A percentile compares a stretch with the other conserved stretches of the same genome.
Conservation (phyloP, 1,140 invertebrate genomes). For the Drosophila pruinosa region DNA sequence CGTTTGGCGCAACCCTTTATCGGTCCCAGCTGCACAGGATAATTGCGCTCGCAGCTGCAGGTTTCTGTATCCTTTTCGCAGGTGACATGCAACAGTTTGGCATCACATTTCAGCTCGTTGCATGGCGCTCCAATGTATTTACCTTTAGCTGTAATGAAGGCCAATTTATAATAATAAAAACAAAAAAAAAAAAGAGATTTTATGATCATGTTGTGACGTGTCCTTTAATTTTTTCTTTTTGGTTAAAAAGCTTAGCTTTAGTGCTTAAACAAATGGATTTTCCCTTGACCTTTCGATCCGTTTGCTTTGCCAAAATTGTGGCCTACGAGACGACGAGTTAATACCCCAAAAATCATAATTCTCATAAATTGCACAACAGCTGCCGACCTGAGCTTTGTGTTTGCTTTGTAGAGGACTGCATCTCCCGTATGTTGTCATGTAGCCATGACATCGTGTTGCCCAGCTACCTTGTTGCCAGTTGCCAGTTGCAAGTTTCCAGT, state of each 20-base stretch:
- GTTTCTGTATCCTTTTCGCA: slow-evolving; percentile 87
- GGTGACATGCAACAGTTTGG: slow-evolving; percentile 88
- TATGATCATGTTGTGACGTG: not conserved
- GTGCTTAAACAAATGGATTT: no score
- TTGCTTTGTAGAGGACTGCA: not conserved
- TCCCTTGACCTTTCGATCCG: slow-evolving; percentile 35
- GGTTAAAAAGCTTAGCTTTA: not conserved
- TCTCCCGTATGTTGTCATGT: not conserved
- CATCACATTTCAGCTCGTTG: slow-evolving; percentile 87
- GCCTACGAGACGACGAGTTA: slow-evolving; percentile 18
- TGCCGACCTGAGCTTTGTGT: slow-evolving; percentile 8
- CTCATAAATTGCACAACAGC: slow-evolving; percentile 45
- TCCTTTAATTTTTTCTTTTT: not conserved
- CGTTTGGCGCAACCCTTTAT: slow-evolving; percentile 91
- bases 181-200: not conserved
- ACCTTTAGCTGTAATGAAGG: slow-evolving; percentile 85
- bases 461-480: not conserved
- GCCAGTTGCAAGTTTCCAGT: not conserved
- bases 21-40: slow-evolving; percentile 89
- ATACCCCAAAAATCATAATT: slow-evolving; percentile 43
- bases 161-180: no score
- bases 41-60: slow-evolving; percentile 90
- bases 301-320: slow-evolving; percentile 18
- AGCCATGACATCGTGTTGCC: not conserved
- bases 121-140: slow-evolving; percentile 90